Evolutionary conservation across 2,797 vertebrate species (phyloP).

Genomic region (Botia almorhae): DNA sequence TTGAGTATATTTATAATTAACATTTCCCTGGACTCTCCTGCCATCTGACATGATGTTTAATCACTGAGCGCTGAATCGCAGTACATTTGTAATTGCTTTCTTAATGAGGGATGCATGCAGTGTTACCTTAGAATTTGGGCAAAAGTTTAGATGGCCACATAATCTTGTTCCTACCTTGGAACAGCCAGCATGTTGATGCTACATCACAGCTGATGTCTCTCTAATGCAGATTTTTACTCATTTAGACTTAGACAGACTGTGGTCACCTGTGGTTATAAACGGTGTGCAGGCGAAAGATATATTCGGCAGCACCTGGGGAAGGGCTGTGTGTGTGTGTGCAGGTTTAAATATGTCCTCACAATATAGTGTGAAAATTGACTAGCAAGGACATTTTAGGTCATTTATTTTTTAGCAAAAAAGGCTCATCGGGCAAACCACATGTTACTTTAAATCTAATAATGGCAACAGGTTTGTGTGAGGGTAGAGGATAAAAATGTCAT

Average conservation of each 20-base stretch:
- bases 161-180: not conserved
- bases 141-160: not conserved
- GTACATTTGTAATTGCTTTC: not conserved
- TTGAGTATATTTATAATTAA: not conserved
- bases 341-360: not conserved
- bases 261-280: not conserved
- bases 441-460: not conserved
- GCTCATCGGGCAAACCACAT: too few species aligned
- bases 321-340: not conserved
- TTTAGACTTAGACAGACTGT: not conserved
- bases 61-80: not conserved
- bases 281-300: not conserved
- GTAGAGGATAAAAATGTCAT: not conserved
- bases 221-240: not conserved
- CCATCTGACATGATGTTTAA: not conserved
- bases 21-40: not conserved
- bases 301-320: not conserved
- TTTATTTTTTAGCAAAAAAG: too few species aligned
- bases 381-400: not conserved
- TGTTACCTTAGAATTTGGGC: not conserved
- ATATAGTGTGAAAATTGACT: not conserved
- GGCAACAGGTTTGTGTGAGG: not conserved
- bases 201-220: not conserved
- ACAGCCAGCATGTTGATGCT: not conserved
- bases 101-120: not conserved